These are phyloP conservation scores for Pteronotus mesoamericanus DNA, from an alignment of 2,797 vertebrate genomes.

Conservation along the genomic window DNA sequence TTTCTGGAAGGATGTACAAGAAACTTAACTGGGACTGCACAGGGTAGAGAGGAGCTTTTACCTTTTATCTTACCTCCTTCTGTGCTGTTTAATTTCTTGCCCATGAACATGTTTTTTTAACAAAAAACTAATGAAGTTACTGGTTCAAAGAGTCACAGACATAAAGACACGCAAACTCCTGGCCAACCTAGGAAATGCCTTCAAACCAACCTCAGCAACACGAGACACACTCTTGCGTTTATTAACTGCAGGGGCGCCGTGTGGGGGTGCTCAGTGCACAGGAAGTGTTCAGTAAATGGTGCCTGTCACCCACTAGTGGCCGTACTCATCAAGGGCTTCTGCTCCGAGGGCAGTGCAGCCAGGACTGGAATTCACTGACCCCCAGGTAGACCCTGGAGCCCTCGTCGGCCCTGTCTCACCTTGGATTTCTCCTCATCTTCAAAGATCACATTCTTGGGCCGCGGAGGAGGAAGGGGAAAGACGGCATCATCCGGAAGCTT, in stretches of 20 bases:
- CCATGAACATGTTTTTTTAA: not conserved
- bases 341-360: not conserved
- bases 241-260: rapidly evolving
- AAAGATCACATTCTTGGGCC: constrained; percentile 92
- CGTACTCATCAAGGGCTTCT: not conserved
- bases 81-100: not conserved
- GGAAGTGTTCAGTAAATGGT: not conserved
- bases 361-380: not conserved
- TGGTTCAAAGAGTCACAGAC: not conserved
- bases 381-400: not conserved
- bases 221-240: not conserved
- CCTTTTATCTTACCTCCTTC: not conserved
- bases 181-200: not conserved
- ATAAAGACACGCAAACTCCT: not conserved
- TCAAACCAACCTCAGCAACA: not conserved
- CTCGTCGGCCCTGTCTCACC: constrained; percentile 79
- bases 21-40: not conserved
- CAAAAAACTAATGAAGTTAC: not conserved
- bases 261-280: rapidly evolving
- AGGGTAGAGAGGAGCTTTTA: not conserved
- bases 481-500: constrained; percentile 89
- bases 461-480: constrained; percentile 87
- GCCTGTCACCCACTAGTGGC: not conserved
- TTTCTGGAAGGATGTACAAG: not conserved
- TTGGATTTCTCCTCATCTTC: constrained; percentile 99